Evolutionary conservation across 2,113 vertebrate species (phyloP), one percentile per base, ranked within the genome.

Genomic region (Chamaea fasciata): DNA sequence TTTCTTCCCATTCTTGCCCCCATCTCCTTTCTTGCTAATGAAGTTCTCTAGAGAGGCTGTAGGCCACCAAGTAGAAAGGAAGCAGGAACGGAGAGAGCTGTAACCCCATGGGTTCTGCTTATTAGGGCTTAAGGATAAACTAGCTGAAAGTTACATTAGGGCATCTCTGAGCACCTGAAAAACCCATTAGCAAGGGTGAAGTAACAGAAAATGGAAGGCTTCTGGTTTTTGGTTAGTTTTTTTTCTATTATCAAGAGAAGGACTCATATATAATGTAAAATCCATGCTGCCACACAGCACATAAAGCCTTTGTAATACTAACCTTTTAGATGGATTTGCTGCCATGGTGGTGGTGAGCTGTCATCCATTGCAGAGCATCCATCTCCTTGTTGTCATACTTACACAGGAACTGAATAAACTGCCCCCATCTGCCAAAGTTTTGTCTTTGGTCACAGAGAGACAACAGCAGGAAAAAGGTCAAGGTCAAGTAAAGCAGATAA

Each of bases 401-500:
- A 59, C 35, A 41, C 8, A 56, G 3, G 22, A 95, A 47, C 39
- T 17, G 47, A 96, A 88, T n/a, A 16, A 90, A 74, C n/a, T 41
- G 18, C 50, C 39, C 71, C 44, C 47, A 63, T 9, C 31, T 89
- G 53, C 27, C 10, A 12, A 68, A 86, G 28, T 37, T 56, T 81
- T 75, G 39, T 37, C 75, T 95, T 94, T 83, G 44, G 46, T 86
- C 83, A 60, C 33, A 74, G 41, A 75, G 83, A 62, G 78, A 42
- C 71, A 92, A 52, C 19, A 86, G 64, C 55, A 86, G 33, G 70
- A 87, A 81, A 62, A 46, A 90, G 52, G 82, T 64, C 60, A 90
- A 90, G 83, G 77, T 71, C 83, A 95, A 75, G 68, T 13, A 86
- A 77, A 92, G 79, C 44, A 92, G 85, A 83, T 83, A 81, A 94